Evolutionary conservation across 35 echinoderm and acorn worm genomes (phyloP).

Genomic region (Apostichopus parvimensis): DNA sequence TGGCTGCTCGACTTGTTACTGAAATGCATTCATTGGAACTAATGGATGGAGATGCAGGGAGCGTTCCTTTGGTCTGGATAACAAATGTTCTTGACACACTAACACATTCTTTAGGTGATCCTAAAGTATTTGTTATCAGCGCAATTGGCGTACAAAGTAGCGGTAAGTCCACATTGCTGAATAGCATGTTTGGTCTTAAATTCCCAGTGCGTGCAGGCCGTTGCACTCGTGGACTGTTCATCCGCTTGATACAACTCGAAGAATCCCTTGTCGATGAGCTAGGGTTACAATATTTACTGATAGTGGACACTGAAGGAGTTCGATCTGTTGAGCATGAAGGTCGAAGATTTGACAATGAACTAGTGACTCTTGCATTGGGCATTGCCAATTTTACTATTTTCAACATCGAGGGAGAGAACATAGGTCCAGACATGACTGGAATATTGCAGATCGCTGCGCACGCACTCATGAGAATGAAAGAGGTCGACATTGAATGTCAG

Average conservation of each 20-base stretch:
- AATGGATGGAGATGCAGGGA: slow-evolving; percentile 27
- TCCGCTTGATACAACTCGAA: slow-evolving; percentile 17
- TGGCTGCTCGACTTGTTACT: not conserved
- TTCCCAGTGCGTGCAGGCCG: slow-evolving; percentile 36
- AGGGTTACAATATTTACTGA: not conserved
- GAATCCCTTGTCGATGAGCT: not conserved
- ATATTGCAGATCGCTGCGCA: slow-evolving; percentile 52
- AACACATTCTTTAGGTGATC: not conserved
- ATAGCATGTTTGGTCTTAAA: slow-evolving; percentile 40
- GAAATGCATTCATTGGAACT: slow-evolving; percentile 37
- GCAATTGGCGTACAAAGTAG: slow-evolving; percentile 50
- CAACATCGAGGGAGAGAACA: slow-evolving; percentile 49
- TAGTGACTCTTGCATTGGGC: slow-evolving; percentile 27
- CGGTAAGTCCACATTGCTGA: slow-evolving; percentile 45
- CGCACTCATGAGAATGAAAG: slow-evolving; percentile 51
- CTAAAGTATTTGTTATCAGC: not conserved
- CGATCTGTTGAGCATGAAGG: not conserved
- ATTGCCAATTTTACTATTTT: slow-evolving; percentile 36
- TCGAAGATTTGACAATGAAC: slow-evolving; percentile 30
- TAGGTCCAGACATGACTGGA: slow-evolving; percentile 36
- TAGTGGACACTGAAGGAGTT: slow-evolving; percentile 34
- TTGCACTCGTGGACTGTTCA: slow-evolving; percentile 42
- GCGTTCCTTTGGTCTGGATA: slow-evolving; percentile 10
- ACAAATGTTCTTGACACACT: slow-evolving; percentile 21
- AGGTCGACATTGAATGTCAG: slow-evolving; percentile 40